Conservation (phyloP, 1,140 invertebrate genomes). For the Drosophila burlai region DNA sequence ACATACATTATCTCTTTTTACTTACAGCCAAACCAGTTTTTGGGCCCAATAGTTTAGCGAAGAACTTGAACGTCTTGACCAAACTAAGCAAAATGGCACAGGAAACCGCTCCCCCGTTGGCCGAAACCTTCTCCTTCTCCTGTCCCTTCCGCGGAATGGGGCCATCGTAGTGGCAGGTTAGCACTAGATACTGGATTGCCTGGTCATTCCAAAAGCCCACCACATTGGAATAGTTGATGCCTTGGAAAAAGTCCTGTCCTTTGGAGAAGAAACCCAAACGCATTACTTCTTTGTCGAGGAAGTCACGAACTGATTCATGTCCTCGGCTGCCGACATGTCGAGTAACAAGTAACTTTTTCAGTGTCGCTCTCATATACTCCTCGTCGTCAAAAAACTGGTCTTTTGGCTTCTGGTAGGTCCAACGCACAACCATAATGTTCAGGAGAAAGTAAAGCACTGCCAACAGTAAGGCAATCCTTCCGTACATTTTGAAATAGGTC, state of each 20-base stretch:
- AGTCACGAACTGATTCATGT: slow-evolving; percentile 90
- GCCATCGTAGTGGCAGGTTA: slow-evolving; percentile 55
- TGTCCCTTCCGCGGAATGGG: background rate
- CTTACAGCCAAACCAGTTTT: slow-evolving; percentile 41
- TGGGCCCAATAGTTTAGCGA: background rate
- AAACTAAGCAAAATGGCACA: slow-evolving; percentile 54
- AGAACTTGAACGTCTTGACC: slow-evolving; percentile 8
- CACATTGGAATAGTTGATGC: slow-evolving; percentile 22
- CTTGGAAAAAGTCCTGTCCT: slow-evolving; percentile 9
- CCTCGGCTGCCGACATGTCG: slow-evolving; percentile 89
- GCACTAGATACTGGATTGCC: slow-evolving; percentile 16
- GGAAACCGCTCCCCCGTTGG: slow-evolving; percentile 46
- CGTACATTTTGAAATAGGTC: background rate
- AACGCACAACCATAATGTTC: background rate
- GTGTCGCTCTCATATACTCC: slow-evolving; percentile 87
- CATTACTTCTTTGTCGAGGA: slow-evolving; percentile 81
- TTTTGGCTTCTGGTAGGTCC: background rate
- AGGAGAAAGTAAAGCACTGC: slow-evolving; percentile 10
- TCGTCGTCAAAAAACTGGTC: slow-evolving; percentile 83
- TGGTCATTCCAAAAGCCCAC: slow-evolving; percentile 31
- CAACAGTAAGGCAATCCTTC: slow-evolving; percentile 2
- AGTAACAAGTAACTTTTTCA: slow-evolving; percentile 90
- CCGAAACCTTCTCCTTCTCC: background rate
- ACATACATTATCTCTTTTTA: background rate
- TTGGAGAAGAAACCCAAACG: slow-evolving; percentile 20